Evolutionary conservation across 2,888 invertebrate species (phyloP), one percentile per base, ranked within the genome.

Genomic region (Pasiphila rectangulata): DNA sequence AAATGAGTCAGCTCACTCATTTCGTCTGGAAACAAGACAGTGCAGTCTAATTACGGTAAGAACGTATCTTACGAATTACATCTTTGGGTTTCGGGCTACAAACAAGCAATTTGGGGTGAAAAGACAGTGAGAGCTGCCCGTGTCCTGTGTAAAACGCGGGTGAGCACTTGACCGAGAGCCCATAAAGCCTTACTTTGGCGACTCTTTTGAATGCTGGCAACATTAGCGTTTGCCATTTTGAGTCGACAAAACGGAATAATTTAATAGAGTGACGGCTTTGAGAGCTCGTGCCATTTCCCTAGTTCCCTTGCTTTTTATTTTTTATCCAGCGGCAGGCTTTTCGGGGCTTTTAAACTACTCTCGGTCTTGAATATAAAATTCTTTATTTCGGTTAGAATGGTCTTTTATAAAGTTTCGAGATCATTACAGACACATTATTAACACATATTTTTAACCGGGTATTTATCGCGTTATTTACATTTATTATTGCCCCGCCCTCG

Each of bases 221-320:
- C 82, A 81, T 82, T 80, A 78, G 72, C 61, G 62, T 61, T 67
- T 64, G 66, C 75, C 80, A 80, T 79, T 80, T 79, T 73, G 75
- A 75, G 58, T 65, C 76, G 73, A 46, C 77, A 70, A 78, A 70
- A 75, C 73, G 83, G 81, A 83, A 83, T 83, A 83, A 83, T 83
- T 83, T 82, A 83, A 83, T 83, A 82, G 79, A 81, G 75, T 70
- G 69, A 68, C 70, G 68, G 67, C 72, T 72, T 76, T 77, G 72
- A 67, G 71, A 63, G 64, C 61, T 61, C 63, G 67, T 65, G 55
- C 64, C 68, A 65, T 72, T 75, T 67, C 63, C 50, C 66, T 59
- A 58, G 59, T 64, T 67, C 63, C 69, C 67, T 63, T 49, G 51
- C 53, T 48, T 53, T 53, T 52, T 46, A 43, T 50, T 54, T 53